phyloP scores from a whole-genome alignment of 2,888 invertebrate species.

The Drosophila anomalata region DNA sequence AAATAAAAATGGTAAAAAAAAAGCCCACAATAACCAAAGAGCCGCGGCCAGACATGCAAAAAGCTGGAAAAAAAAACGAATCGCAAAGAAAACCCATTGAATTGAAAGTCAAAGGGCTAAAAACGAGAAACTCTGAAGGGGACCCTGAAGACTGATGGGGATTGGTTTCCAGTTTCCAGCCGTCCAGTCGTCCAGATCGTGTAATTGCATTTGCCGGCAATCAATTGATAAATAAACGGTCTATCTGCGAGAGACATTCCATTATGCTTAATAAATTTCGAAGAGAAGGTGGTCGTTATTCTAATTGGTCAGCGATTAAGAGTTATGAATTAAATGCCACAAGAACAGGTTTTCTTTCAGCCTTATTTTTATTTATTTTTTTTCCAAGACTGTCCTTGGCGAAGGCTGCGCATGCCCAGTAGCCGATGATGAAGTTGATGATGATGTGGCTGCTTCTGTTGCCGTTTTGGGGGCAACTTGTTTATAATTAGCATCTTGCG shows the following conservation, averaged over 20 bases:
- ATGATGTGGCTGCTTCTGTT: slow-evolving; percentile 40
- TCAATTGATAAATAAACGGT: slow-evolving; percentile 48
- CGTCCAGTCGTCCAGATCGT: slow-evolving; percentile 13
- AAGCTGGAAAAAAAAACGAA: slow-evolving; percentile 41
- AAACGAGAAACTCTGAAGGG: neutral
- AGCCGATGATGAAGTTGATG: slow-evolving; percentile 58
- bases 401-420: slow-evolving; percentile 72
- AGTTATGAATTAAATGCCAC: slow-evolving; percentile 64
- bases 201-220: slow-evolving; percentile 42
- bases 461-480: slow-evolving; percentile 54
- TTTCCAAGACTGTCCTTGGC: slow-evolving; percentile 17
- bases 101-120: slow-evolving; percentile 46
- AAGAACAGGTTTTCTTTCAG: slow-evolving; percentile 19
- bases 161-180: slow-evolving; percentile 15
- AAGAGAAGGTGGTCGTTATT: slow-evolving; percentile 70
- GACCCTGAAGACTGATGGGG: neutral
- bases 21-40: slow-evolving; percentile 11
- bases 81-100: slow-evolving; percentile 28
- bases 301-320: slow-evolving; percentile 74
- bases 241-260: slow-evolving; percentile 54
- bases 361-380: neutral
- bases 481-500: slow-evolving; percentile 77
- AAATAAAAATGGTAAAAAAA: slow-evolving; percentile 5
- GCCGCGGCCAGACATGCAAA: slow-evolving; percentile 65
- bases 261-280: slow-evolving; percentile 76